Conservation (phyloP, 64 coral and sea anemone genomes). For the Pocillopora verrucosa region DNA sequence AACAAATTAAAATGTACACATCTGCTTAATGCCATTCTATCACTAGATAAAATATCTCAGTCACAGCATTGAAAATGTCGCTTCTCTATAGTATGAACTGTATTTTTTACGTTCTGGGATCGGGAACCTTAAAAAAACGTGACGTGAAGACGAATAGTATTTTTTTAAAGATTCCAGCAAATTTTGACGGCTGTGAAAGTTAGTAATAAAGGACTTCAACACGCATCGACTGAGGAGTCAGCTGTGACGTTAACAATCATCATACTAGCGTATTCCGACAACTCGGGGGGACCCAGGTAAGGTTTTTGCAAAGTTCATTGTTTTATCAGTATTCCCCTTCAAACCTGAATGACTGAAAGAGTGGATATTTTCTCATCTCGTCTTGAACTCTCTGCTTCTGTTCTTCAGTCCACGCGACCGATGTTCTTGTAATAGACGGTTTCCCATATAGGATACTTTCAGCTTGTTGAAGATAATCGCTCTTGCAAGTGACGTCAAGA, state of each 20-base stretch:
- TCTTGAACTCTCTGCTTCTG: slow-evolving; percentile 26
- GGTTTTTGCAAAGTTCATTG: neutral
- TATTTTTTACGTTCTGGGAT: too few relatives aligned
- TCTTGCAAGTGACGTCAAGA: slow-evolving; percentile 13
- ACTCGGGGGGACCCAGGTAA: neutral
- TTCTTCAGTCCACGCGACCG: slow-evolving; percentile 46
- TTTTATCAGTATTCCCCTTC: neutral
- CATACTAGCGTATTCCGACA: neutral
- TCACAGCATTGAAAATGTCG: too few relatives aligned
- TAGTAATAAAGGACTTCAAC: too few relatives aligned
- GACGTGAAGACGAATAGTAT: too few relatives aligned
- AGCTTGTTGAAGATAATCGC: slow-evolving; percentile 36
- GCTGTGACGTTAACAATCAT: neutral
- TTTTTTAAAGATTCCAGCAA: too few relatives aligned
- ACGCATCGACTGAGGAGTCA: neutral
- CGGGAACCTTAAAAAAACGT: too few relatives aligned
- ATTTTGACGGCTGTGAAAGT: too few relatives aligned
- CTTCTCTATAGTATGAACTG: too few relatives aligned
- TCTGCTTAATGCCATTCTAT: too few relatives aligned
- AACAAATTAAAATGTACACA: too few relatives aligned
- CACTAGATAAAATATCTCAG: too few relatives aligned
- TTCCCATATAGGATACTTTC: slow-evolving; percentile 46
- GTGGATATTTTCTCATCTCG: slow-evolving; percentile 42
- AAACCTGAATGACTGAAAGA: slow-evolving; percentile 40
- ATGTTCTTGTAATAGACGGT: slow-evolving; percentile 43